A percentile compares a stretch with the other conserved stretches of the same genome.
Conservation (phyloP, 2,888 invertebrate genomes). For the Tortrix viridana region DNA sequence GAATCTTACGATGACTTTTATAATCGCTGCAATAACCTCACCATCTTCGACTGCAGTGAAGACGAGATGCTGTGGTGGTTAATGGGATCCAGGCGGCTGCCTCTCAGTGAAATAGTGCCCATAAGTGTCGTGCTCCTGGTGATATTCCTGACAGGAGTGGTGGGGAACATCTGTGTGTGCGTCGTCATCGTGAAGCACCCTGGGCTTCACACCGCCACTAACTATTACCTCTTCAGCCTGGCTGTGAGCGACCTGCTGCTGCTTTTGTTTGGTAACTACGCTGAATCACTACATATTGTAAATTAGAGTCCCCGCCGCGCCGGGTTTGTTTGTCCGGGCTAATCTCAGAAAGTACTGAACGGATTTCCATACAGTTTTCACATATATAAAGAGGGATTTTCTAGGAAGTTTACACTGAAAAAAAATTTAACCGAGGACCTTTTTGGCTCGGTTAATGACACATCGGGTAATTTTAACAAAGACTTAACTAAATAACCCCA, state of each 20-base stretch:
- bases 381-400: no score
- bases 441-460: no score
- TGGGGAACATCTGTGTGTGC: constrained; percentile 94
- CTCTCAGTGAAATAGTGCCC: constrained; percentile 82
- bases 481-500: no score
- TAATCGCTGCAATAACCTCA: constrained; percentile 74
- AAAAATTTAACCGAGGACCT: no score
- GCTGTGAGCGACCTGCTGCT: constrained; percentile 94
- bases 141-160: constrained; percentile 92
- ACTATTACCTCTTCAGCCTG: constrained; percentile 95
- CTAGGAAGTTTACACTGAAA: no score
- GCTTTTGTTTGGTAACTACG: constrained; percentile 89
- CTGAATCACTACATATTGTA: no score
- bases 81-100: constrained; percentile 86
- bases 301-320: no score
- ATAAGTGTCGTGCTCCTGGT: constrained; percentile 89
- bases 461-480: no score
- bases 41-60: constrained; percentile 83
- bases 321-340: no score
- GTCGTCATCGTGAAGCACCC: constrained; percentile 92
- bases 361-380: no score
- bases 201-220: constrained; percentile 94
- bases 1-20: constrained; percentile 73
- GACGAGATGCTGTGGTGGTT: constrained; percentile 84
- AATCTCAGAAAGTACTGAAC: no score